Conservation (phyloP, 2,888 invertebrate species). For the Drosophila hamatofila region DNA sequence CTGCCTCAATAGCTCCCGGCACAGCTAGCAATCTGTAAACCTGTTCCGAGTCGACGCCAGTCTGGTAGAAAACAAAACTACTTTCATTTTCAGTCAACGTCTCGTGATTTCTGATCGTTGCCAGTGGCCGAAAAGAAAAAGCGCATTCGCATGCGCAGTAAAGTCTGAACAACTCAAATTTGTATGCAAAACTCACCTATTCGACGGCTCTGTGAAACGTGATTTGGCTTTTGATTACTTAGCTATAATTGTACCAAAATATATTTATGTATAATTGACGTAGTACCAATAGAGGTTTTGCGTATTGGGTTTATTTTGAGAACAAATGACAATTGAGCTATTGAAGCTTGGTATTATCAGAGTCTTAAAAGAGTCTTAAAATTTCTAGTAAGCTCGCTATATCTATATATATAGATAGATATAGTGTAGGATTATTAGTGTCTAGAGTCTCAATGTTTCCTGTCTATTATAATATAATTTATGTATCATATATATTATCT, state of each 20-base stretch:
- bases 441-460: not conserved
- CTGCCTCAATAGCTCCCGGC: not conserved
- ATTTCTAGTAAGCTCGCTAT: too few relatives aligned
- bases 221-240: conserved; percentile 38
- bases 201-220: conserved; percentile 37
- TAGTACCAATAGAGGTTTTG: conserved; percentile 14
- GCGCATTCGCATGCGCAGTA: conserved; percentile 67
- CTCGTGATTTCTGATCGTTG: conserved; percentile 25
- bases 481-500: too few relatives aligned
- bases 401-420: too few relatives aligned
- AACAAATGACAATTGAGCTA: conserved; percentile 22
- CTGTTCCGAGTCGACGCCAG: conserved; percentile 57
- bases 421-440: not conserved
- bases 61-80: conserved; percentile 55
- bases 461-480: conserved; percentile 16
- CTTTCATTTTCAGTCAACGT: conserved; percentile 67
- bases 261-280: conserved; percentile 14
- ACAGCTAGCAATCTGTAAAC: conserved; percentile 42
- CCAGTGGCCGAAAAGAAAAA: conserved; percentile 32
- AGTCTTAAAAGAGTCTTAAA: too few relatives aligned
- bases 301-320: conserved; percentile 8
- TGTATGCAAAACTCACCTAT: conserved; percentile 32
- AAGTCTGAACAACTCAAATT: conserved; percentile 23
- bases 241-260: not conserved
- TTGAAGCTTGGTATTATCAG: not conserved